Conservation (phyloP, 1,140 invertebrate species). For the Chironomus striatipennis region DNA sequence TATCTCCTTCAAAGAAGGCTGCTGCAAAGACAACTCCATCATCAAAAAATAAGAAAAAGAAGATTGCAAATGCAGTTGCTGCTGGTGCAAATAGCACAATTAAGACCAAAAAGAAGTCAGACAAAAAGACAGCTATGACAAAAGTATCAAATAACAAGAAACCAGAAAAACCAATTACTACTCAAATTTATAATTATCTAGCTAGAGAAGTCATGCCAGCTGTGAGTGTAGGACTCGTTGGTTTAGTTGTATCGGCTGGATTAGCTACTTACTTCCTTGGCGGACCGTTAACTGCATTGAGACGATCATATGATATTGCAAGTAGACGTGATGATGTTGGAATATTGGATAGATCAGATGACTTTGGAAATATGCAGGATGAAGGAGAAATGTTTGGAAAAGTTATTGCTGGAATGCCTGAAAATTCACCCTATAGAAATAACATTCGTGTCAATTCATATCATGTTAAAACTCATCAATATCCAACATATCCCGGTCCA, state of each 20-base stretch:
- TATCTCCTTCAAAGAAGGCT: not conserved
- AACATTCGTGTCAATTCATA: slow-evolving; percentile 23
- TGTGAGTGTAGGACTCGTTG: slow-evolving; percentile 64
- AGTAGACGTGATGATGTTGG: slow-evolving; percentile 27
- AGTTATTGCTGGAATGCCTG: slow-evolving; percentile 62
- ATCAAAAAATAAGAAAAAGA: slow-evolving; percentile 42
- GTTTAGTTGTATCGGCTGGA: slow-evolving; percentile 58
- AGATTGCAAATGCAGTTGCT: slow-evolving; percentile 43
- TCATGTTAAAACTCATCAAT: not conserved
- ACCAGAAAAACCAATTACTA: slow-evolving; percentile 50
- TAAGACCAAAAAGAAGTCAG: slow-evolving; percentile 45
- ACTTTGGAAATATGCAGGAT: slow-evolving; percentile 56
- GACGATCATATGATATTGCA: slow-evolving; percentile 53
- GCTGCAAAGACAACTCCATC: slow-evolving; percentile 30
- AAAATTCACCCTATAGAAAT: slow-evolving; percentile 33
- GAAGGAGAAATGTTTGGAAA: slow-evolving; percentile 67
- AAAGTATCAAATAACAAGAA: slow-evolving; percentile 40
- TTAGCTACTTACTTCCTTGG: slow-evolving; percentile 61
- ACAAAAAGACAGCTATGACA: slow-evolving; percentile 41
- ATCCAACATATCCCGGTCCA: not conserved
- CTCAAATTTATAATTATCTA: slow-evolving; percentile 67
- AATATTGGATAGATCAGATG: slow-evolving; percentile 45
- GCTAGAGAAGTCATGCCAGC: slow-evolving; percentile 70
- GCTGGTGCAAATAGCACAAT: slow-evolving; percentile 36
- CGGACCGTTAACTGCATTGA: slow-evolving; percentile 58